Percentiles rank a stretch among this genome's conserved stretches.
phyloP scores from a whole-genome alignment of 2,888 invertebrate species.

The Aphrophora alni region DNA sequence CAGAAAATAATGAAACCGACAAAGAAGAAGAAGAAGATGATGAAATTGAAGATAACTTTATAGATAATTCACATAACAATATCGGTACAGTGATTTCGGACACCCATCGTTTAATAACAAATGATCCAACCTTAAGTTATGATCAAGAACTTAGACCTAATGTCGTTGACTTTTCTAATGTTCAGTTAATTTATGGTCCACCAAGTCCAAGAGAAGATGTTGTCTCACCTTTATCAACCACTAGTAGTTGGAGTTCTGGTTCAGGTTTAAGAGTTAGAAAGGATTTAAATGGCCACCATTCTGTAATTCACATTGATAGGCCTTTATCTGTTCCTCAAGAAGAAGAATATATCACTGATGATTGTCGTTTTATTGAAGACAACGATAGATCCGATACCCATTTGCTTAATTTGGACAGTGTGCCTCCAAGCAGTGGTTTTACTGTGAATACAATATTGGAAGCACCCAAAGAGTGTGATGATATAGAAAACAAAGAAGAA shows the following conservation, averaged over 20 bases:
- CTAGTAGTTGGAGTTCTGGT: slow-evolving; percentile 27
- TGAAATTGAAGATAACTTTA: slow-evolving; percentile 21
- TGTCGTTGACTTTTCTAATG: slow-evolving; percentile 10
- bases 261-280: slow-evolving; percentile 28
- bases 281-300: slow-evolving; percentile 18
- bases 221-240: slow-evolving; percentile 24
- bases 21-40: slow-evolving; percentile 2
- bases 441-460: neutral
- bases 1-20: neutral
- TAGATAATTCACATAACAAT: slow-evolving; percentile 19
- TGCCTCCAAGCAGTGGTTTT: neutral
- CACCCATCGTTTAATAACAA: slow-evolving; percentile 38
- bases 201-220: slow-evolving; percentile 22
- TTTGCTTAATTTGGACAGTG: neutral
- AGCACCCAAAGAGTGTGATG: slow-evolving; percentile 1
- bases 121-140: slow-evolving; percentile 31
- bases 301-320: neutral
- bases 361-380: neutral
- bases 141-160: slow-evolving; percentile 23
- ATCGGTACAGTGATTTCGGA: slow-evolving; percentile 41
- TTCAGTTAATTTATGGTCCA: slow-evolving; percentile 12
- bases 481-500: slow-evolving; percentile 46
- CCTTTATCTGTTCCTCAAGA: neutral
- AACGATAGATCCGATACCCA: neutral
- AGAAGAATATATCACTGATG: neutral